Evolutionary conservation across 2,797 vertebrate species (phyloP), one percentile per base, ranked within the genome.

Genomic region (Dryobates pubescens): DNA sequence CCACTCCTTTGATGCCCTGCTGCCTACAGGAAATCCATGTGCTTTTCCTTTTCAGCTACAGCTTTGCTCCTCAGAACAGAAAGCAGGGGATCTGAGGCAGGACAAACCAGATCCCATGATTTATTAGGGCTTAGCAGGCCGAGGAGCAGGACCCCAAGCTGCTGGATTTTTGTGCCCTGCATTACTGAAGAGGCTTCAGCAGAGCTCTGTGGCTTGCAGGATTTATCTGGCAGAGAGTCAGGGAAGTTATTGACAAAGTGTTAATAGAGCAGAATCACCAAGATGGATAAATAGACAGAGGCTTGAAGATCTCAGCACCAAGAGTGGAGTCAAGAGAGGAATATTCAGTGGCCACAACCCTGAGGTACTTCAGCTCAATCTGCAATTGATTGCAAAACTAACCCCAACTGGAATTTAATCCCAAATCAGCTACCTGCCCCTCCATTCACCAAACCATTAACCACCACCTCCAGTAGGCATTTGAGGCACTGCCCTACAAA

Each of bases 31-130:
- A 90, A 95, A 96, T 88, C 96, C 68, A 93, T 91, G 69, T 30
- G 68, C 62, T 59, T 94, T 84, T 65, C 70, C 84, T 88, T 93
- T 78, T 94, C 81, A 92, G 92, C 72, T 61, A 73, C 96, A 80
- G 58, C 82, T 94, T 19, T 87, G 71, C 67, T 87, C 70, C 94
- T 53, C 90, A 86, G 74, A 63, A 85, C 12, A 38, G 38, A 73
- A 9, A 72, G 81, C 67, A 69, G 64, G 61, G 65, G 12, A 26
- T 29, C 24, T 57, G 75, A 78, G 32, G 47, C 26, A 65, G 83
- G 90, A 82, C 71, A 4, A 9, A 65, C 41, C 69, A 32, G 83
- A 62, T 2, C 17, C 43, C 24, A 2, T 87, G 92, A 96, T 95
- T 94, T 92, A 94, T 86, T 49, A 10, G 71, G 17, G 6, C 20